Percentiles rank a stretch among this genome's conserved stretches.
These are phyloP conservation scores for Hoplodrina blanda DNA, from an alignment of 2,888 invertebrate species.

Conservation along the genomic window DNA sequence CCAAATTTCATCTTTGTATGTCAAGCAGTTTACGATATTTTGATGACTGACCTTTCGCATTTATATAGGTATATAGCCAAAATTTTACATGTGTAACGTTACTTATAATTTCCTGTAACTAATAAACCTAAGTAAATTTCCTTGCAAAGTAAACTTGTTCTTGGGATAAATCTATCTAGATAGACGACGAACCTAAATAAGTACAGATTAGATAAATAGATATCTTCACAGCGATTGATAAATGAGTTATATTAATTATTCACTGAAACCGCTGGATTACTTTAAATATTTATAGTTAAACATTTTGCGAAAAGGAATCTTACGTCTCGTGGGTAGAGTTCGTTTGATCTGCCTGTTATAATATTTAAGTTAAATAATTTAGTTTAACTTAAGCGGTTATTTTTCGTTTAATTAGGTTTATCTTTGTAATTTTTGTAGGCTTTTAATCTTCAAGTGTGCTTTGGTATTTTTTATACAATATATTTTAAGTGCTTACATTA, in stretches of 20 bases:
- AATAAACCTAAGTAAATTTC: slow-evolving; percentile 5
- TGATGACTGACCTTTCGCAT: no score
- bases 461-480: background rate
- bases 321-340: slow-evolving; percentile 11
- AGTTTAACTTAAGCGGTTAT: slow-evolving; percentile 37
- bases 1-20: no score
- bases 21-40: no score
- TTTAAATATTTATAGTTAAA: slow-evolving; percentile 56
- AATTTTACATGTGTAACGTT: no score
- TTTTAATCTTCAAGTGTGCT: slow-evolving; percentile 23
- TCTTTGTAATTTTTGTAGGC: slow-evolving; percentile 25
- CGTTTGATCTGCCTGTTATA: slow-evolving; percentile 36
- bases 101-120: slow-evolving; percentile 11
- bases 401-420: slow-evolving; percentile 40
- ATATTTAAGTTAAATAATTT: slow-evolving; percentile 44
- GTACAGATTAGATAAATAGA: slow-evolving; percentile 36
- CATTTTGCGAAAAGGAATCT: slow-evolving; percentile 42
- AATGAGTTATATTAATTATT: slow-evolving; percentile 57
- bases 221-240: slow-evolving; percentile 49
- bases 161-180: background rate
- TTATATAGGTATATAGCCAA: no score
- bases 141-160: slow-evolving; percentile 5
- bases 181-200: slow-evolving; percentile 38
- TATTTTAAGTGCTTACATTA: background rate
- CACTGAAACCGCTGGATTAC: slow-evolving; percentile 45